Base-by-base conservation (phyloP, 1,140 invertebrate genomes). In the Chrysomallon squamiferum region DNA sequence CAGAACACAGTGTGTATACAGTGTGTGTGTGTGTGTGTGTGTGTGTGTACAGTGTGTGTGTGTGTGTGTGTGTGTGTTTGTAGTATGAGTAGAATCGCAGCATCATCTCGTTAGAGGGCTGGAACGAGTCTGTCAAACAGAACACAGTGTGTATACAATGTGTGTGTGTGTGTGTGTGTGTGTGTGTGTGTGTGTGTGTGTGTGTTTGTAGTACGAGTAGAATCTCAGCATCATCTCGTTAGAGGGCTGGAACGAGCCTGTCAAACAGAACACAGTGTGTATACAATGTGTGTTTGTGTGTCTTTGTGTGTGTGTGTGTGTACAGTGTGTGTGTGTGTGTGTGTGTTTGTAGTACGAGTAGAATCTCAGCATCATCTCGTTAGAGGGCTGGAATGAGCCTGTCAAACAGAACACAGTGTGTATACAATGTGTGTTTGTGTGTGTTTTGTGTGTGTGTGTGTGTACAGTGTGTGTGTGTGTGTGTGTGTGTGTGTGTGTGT, bases 331-430 rank as follows among this genome's bases (percentile, higher is more conserved):
- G n/a, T n/a, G n/a, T n/a, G n/a, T n/a, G n/a, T n/a, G n/a, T n/a
- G n/a, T n/a, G n/a, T n/a, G n/a, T n/a, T n/a, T n/a, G n/a, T n/a
- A n/a, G n/a, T n/a, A n/a, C n/a, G n/a, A n/a, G n/a, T n/a, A 99
- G 85, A 98, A 98, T 60, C 91, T 90, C 25, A 98, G 88, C 90
- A 95, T 95, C 83, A 97, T 88, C 68, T 94, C 93, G 87, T 95
- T 91, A 72, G 95, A 96, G 9, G 96, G 96, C 84, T 98, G 95
- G 86, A 96, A 97, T 2, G 94, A 91, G n/a, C 96, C 95, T 97
- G 85, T 15, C n/a, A n/a, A 70, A 74, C 30, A 35, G 33, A 62
- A 49, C 45, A 54, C 4, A 59, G 25, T n/a, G n/a, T n/a, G n/a
- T n/a, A n/a, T n/a, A n/a, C n/a, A n/a, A n/a, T n/a, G n/a, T n/a